A percentile compares a stretch with the other conserved stretches of the same genome.
Conservation (phyloP, 2,888 invertebrate species). For the Aphidius colemani region DNA sequence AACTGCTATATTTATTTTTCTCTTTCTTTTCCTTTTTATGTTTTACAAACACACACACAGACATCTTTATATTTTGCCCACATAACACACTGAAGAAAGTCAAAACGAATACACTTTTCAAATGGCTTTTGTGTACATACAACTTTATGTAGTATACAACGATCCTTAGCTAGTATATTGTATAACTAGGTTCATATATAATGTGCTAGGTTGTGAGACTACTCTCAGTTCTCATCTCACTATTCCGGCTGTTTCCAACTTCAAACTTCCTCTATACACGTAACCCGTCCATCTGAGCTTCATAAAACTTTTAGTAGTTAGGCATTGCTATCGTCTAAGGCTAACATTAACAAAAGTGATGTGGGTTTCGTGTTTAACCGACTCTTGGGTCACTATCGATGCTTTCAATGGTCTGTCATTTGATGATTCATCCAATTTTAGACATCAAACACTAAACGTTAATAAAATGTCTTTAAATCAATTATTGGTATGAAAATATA, state of each 20-base stretch:
- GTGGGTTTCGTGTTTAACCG: slow-evolving; percentile 5
- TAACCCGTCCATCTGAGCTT: slow-evolving; percentile 36
- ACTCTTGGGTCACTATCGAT: slow-evolving; percentile 9
- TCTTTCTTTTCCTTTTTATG: neutral
- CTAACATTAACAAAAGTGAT: neutral
- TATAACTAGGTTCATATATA: neutral
- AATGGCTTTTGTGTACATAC: too few relatives aligned
- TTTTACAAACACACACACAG: too few relatives aligned
- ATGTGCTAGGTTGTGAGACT: slow-evolving; percentile 3
- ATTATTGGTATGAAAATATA: too few relatives aligned
- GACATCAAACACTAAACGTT: too few relatives aligned
- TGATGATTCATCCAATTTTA: too few relatives aligned
- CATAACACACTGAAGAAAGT: too few relatives aligned
- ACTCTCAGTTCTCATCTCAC: neutral
- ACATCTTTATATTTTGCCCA: too few relatives aligned
- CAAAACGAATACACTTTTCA: too few relatives aligned
- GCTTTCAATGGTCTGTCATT: neutral
- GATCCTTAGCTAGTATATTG: too few relatives aligned
- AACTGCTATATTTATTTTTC: slow-evolving; percentile 19
- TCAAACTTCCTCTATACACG: slow-evolving; percentile 43
- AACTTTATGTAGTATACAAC: too few relatives aligned
- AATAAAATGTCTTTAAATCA: too few relatives aligned
- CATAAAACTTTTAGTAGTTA: slow-evolving; percentile 46
- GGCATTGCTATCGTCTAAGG: too few relatives aligned
- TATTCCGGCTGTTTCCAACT: slow-evolving; percentile 39